Base-by-base conservation (phyloP, 2,888 invertebrate species). In the Unio delphinus region DNA sequence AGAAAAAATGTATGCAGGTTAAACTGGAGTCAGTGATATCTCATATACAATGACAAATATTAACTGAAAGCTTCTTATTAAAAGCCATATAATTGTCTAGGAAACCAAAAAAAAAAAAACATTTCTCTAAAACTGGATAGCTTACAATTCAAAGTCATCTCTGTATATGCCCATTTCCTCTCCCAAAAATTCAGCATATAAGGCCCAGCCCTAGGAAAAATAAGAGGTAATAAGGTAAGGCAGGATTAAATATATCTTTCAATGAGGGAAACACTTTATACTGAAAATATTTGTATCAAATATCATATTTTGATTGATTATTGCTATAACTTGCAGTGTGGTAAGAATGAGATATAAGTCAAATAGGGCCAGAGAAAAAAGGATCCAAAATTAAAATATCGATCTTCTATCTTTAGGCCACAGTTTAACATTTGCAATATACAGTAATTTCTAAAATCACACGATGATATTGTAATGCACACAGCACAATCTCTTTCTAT, bases 171-270 rank as follows among this genome's bases (percentile, higher is more conserved):
- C 86, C 72, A 88, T 79, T 69, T 90, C 89, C 60, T 88, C 84
- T 6, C 90, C 90, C 6, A 90, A 80, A 61, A 73, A 85, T 74
- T 90, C 90, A 20, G 86, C 78, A 73, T 90, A 87, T 55, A 86
- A 67, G 7, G 82, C 87, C 87, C 87, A 87, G 15, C 93, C 91
- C 94, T 93, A 75, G 92, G 76, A 72, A 70, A 80, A 69, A 62
- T 4, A 59, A 17, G 3, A 30, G 26, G 3, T 15, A 58, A 23
- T 4, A 57, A 4, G 6, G 57, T 57, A 20, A 23, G 20, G n/a
- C 23, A n/a, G 6, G 58, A 58, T n/a, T 11, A 58, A 58, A 58
- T 58, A 11, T 23, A 58, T 58, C 20, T 23, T 58, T 58, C 20
- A n/a, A 6, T n/a, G 58, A 15, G 5, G 1, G 6, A n/a, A 23